phyloP scores from a whole-genome alignment of 2,888 invertebrate species.

The Panorpa germanica region DNA sequence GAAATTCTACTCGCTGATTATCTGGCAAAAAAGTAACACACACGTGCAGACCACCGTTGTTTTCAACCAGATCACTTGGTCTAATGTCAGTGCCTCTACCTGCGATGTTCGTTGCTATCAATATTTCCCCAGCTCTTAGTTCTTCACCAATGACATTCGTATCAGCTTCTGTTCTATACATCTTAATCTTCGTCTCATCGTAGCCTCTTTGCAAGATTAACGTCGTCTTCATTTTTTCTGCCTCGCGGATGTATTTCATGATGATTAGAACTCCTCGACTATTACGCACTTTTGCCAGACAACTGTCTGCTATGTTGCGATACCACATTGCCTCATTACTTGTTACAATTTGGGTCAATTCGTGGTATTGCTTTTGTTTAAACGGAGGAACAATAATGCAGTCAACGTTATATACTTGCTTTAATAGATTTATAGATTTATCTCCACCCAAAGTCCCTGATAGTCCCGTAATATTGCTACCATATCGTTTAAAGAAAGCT shows the following conservation, averaged over 20 bases:
- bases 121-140: constrained; percentile 14
- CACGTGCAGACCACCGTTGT: constrained; percentile 21
- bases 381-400: constrained; percentile 11
- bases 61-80: constrained; percentile 13
- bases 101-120: constrained; percentile 22
- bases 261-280: constrained; percentile 11
- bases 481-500: constrained; percentile 11
- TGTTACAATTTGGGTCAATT: constrained; percentile 8
- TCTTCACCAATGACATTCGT: constrained; percentile 8
- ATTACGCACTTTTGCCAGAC: constrained; percentile 10
- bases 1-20: constrained; percentile 21
- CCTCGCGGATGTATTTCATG: constrained; percentile 11
- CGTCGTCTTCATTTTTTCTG: constrained; percentile 7
- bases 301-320: constrained; percentile 10
- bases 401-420: constrained; percentile 11
- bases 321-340: constrained; percentile 4
- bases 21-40: constrained; percentile 20
- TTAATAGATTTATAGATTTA: constrained; percentile 9
- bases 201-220: constrained; percentile 9
- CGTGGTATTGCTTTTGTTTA: constrained; percentile 11
- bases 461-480: constrained; percentile 10
- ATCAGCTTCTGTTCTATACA: constrained; percentile 11
- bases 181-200: constrained; percentile 9
- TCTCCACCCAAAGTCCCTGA: constrained; percentile 12
- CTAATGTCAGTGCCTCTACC: constrained; percentile 22